phyloP scores from a whole-genome alignment of 2,113 vertebrate genomes.

The Blennius ocellaris region DNA sequence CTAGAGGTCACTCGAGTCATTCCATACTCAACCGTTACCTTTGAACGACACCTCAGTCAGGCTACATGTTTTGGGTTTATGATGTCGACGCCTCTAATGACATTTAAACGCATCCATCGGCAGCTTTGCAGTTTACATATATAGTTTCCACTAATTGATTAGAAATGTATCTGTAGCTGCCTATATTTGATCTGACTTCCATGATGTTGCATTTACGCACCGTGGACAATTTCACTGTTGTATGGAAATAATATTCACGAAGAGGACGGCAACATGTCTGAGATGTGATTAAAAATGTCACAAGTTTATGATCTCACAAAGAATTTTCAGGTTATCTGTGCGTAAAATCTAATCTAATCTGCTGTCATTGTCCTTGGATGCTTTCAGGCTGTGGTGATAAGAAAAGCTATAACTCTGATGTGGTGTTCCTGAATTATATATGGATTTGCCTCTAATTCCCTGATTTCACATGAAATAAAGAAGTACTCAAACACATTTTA shows the following conservation, averaged over 20 bases:
- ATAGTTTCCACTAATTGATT: background rate
- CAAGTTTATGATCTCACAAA: conserved; percentile 3
- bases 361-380: conserved; percentile 27
- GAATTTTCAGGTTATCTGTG: conserved; percentile 13
- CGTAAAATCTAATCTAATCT: conserved; percentile 60
- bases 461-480: too few species aligned
- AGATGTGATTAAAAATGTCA: background rate
- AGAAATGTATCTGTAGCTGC: background rate
- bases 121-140: background rate
- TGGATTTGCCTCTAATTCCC: background rate
- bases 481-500: background rate
- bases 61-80: background rate
- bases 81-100: conserved; percentile 6
- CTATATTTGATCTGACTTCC: background rate
- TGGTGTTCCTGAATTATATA: conserved; percentile 22
- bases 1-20: conserved; percentile 64
- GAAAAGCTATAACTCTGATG: conserved; percentile 4
- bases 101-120: conserved; percentile 6
- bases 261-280: too few species aligned
- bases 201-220: background rate
- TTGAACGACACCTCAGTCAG: background rate
- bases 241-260: background rate
- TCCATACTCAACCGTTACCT: background rate
- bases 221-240: background rate
- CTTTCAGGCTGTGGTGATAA: conserved; percentile 40